These are phyloP conservation scores for Solenopsis invicta DNA, from an alignment of 1,140 invertebrate genomes.

Conservation along the genomic window DNA sequence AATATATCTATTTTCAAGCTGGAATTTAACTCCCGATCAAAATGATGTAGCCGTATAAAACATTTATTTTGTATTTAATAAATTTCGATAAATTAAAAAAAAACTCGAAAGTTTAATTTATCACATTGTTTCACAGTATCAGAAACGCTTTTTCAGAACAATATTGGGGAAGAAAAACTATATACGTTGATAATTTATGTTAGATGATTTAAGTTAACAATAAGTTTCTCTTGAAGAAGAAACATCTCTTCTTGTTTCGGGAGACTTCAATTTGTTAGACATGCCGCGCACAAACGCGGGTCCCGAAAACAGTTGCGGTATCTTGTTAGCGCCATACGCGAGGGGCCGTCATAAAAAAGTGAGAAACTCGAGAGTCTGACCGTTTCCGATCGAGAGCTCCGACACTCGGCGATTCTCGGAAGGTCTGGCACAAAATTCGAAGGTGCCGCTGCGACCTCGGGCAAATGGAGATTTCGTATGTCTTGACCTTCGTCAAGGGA, in stretches of 20 bases:
- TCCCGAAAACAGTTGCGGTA: slow-evolving; percentile 64
- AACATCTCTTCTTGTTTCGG: neutral
- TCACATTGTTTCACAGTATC: neutral
- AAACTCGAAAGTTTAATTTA: neutral
- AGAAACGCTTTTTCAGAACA: too few species aligned
- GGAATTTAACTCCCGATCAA: neutral
- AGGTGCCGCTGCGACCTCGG: slow-evolving; percentile 76
- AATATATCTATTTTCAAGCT: neutral
- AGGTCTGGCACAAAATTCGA: slow-evolving; percentile 76
- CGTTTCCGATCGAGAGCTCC: slow-evolving; percentile 72
- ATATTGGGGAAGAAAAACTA: neutral
- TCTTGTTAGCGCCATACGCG: slow-evolving; percentile 74
- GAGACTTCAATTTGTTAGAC: slow-evolving; percentile 51
- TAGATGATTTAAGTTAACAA: neutral
- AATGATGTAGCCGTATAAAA: neutral
- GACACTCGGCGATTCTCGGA: slow-evolving; percentile 76
- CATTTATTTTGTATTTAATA: neutral
- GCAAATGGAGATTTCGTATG: slow-evolving; percentile 79
- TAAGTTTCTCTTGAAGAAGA: neutral
- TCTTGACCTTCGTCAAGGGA: slow-evolving; percentile 84
- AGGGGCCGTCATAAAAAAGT: slow-evolving; percentile 74
- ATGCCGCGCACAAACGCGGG: slow-evolving; percentile 42
- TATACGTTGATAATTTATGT: neutral
- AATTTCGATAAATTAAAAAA: neutral
- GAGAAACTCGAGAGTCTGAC: slow-evolving; percentile 72